Evolutionary conservation across 2,888 invertebrate genomes (phyloP).

Genomic region (Eucriotettix oculatus): DNA sequence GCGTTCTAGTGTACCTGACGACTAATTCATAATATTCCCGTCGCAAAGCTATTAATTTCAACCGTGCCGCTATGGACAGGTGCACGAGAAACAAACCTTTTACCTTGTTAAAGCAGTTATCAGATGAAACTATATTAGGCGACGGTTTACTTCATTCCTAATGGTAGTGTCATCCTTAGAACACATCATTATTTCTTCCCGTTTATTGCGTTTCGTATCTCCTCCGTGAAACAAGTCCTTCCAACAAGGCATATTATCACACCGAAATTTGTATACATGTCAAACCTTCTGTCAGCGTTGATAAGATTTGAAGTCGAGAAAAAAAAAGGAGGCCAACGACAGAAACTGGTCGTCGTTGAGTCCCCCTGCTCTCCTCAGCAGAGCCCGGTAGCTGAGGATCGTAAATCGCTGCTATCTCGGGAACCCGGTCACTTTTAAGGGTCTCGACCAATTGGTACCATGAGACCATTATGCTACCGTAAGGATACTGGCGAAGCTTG

Average conservation of each 20-base stretch:
- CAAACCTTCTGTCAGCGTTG: not conserved
- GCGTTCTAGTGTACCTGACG: no score
- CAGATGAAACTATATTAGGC: no score
- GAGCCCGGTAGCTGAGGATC: not conserved
- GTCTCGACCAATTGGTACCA: conserved; percentile 9
- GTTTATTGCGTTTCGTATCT: not conserved
- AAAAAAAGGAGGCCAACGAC: no score
- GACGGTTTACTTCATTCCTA: no score
- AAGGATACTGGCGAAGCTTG: conserved; percentile 5
- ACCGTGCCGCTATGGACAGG: no score
- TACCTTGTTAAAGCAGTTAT: no score
- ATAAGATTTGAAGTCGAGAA: not conserved
- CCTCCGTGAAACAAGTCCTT: not conserved
- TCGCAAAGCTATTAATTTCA: no score
- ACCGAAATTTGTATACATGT: not conserved
- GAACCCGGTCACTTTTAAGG: conserved; percentile 1
- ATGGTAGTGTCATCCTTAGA: no score
- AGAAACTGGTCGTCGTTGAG: no score
- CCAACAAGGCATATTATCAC: not conserved
- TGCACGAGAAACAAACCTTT: no score
- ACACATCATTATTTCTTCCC: not conserved
- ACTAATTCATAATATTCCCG: no score
- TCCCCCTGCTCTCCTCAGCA: no score
- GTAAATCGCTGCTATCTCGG: not conserved
- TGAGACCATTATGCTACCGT: conserved; percentile 9